Base-by-base conservation (phyloP, 2,113 vertebrate genomes). In the Talpa occidentalis region DNA sequence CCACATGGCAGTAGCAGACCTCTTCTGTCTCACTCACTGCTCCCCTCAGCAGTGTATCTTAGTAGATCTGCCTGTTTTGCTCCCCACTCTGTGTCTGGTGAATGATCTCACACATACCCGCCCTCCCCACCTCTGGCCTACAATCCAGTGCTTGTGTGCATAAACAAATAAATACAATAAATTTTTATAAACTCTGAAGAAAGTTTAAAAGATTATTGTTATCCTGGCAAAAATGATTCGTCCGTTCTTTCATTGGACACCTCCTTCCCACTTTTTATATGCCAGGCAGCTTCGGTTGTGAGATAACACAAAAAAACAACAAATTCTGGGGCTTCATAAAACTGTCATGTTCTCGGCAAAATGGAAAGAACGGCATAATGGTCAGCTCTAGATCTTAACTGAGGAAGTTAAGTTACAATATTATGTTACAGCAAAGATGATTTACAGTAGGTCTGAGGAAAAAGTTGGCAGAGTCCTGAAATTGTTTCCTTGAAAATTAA, bases 131-230 rank as follows among this genome's bases (percentile, higher is more conserved):
- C n/a, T n/a, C n/a, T n/a, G n/a, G n/a, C n/a, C n/a, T n/a, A n/a
- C n/a, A n/a, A n/a, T n/a, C n/a, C n/a, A n/a, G n/a, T n/a, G n/a
- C n/a, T n/a, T n/a, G n/a, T n/a, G n/a, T n/a, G n/a, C n/a, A n/a
- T n/a, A n/a, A n/a, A n/a, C n/a, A n/a, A n/a, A n/a, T n/a, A 49
- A 49, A 49, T 49, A 44, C n/a, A 49, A 49, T 49, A 49, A 10
- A 49, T 49, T 10, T 12, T 49, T 92, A 81, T 42, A 91, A 64
- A 90, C 22, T 95, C 80, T 85, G 66, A 84, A 78, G 30, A 83
- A 76, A 19, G 2, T 66, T 88, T 88, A 32, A 94, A 91, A 79
- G 35, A 79, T 76, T 82, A 83, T 28, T 64, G 6, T 95, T 81
- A 59, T 69, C 10, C 67, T 82, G 37, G 40, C 77, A 94, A 93